A percentile compares a stretch with the other conserved stretches of the same genome.
Conservation (phyloP, 2,888 invertebrate species). For the Clanis bilineata region DNA sequence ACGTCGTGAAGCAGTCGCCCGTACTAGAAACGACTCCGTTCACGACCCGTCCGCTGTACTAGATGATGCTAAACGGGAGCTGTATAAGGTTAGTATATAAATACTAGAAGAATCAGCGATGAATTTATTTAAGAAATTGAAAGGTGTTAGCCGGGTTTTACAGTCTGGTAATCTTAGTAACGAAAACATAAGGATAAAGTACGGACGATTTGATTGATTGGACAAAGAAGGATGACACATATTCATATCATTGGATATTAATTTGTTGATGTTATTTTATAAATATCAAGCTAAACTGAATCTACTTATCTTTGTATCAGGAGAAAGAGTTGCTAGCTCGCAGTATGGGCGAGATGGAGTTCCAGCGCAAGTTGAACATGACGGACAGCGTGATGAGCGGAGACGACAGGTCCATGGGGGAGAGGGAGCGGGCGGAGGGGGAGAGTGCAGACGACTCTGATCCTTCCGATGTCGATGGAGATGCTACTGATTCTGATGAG, state of each 20-base stretch:
- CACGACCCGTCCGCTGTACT: conserved; percentile 74
- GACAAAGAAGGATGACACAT: too few species aligned
- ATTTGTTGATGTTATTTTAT: too few species aligned
- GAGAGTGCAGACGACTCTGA: conserved; percentile 82
- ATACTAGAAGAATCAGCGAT: background rate
- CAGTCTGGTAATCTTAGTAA: too few species aligned
- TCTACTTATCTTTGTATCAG: conserved; percentile 47
- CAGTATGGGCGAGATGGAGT: conserved; percentile 76
- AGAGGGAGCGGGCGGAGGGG: conserved; percentile 79
- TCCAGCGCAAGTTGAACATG: conserved; percentile 72
- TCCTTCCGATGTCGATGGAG: conserved; percentile 81
- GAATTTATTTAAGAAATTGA: background rate
- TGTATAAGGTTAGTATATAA: conserved; percentile 81
- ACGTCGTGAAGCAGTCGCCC: conserved; percentile 57
- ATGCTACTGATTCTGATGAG: conserved; percentile 81
- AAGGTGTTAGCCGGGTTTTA: too few species aligned
- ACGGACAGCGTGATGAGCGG: conserved; percentile 56
- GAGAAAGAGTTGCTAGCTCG: conserved; percentile 75
- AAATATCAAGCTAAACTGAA: too few species aligned
- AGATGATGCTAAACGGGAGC: conserved; percentile 90
- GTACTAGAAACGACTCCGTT: conserved; percentile 60
- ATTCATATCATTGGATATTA: too few species aligned
- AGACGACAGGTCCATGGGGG: conserved; percentile 65
- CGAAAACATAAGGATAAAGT: too few species aligned
- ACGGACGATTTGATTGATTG: too few species aligned